Percentiles rank a stretch among this genome's conserved stretches.
These are phyloP conservation scores for Tetraneura akinire DNA, from an alignment of 1,140 invertebrate species.

Conservation along the genomic window DNA sequence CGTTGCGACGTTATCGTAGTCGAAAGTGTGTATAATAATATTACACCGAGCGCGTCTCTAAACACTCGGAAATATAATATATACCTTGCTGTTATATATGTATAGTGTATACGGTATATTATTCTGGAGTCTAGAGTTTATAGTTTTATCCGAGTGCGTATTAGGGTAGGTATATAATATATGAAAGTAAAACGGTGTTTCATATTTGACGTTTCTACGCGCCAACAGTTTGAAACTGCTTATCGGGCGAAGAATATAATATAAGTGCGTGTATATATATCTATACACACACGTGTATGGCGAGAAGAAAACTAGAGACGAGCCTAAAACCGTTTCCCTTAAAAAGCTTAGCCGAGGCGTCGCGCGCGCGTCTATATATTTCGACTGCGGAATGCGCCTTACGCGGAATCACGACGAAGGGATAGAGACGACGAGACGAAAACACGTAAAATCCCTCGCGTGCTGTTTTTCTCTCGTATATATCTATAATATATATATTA, in stretches of 20 bases:
- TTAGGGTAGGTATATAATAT: neutral
- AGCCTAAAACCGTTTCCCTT: conserved; percentile 43
- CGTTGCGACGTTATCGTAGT: no score
- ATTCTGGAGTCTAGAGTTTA: neutral
- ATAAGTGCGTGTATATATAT: no score
- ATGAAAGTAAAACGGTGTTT: conserved; percentile 38
- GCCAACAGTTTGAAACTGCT: conserved; percentile 24
- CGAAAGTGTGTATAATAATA: no score
- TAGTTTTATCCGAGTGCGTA: neutral
- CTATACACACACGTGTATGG: no score
- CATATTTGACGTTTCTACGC: conserved; percentile 20
- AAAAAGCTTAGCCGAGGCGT: conserved; percentile 48
- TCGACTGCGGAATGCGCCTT: neutral
- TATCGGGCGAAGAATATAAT: conserved; percentile 13
- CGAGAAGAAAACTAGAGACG: neutral
- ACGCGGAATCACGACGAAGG: neutral
- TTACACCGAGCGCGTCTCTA: no score
- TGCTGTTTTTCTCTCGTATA: conserved; percentile 44
- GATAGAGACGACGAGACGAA: neutral
- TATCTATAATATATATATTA: no score
- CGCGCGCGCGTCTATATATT: no score
- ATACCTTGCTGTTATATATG: neutral
- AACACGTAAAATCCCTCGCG: conserved; percentile 46
- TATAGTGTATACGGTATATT: neutral
- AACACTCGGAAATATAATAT: no score